These are phyloP conservation scores for Harpegnathos saltator DNA, from an alignment of 1,140 invertebrate genomes.

Conservation along the genomic window DNA sequence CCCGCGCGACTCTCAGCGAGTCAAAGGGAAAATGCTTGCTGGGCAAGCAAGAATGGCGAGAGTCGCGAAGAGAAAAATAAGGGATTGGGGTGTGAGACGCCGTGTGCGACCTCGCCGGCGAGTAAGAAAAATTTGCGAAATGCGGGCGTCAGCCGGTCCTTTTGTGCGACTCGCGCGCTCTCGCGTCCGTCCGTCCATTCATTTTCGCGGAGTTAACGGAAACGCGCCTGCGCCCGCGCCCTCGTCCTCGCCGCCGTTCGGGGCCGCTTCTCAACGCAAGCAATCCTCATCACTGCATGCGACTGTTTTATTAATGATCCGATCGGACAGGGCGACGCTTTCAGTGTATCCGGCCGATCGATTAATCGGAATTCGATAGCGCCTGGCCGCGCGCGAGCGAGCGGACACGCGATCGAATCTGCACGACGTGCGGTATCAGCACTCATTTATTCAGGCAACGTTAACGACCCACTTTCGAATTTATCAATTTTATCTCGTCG, in stretches of 20 bases:
- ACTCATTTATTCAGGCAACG: conserved; percentile 35
- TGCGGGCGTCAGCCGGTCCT: conserved; percentile 59
- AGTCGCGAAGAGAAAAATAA: conserved; percentile 46
- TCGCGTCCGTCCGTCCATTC: conserved; percentile 74
- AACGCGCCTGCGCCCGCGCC: conserved; percentile 41
- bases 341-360: conserved; percentile 79
- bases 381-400: conserved; percentile 59
- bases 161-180: conserved; percentile 57
- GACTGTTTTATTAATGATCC: conserved; percentile 83
- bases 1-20: conserved; percentile 37
- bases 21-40: conserved; percentile 67
- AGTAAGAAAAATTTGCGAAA: conserved; percentile 70
- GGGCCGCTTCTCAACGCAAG: conserved; percentile 74
- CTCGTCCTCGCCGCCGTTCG: conserved; percentile 27
- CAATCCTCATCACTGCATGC: conserved; percentile 70
- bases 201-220: conserved; percentile 71
- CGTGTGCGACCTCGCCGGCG: conserved; percentile 10
- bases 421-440: conserved; percentile 28
- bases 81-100: conserved; percentile 7
- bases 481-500: conserved; percentile 35
- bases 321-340: conserved; percentile 48
- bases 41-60: conserved; percentile 66
- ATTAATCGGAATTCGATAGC: conserved; percentile 86
- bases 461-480: conserved; percentile 34
- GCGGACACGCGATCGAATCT: conserved; percentile 47